Evolutionary conservation across 92 coral and sea anemone genomes (phyloP).

Genomic region (Paramuricea clavata): DNA sequence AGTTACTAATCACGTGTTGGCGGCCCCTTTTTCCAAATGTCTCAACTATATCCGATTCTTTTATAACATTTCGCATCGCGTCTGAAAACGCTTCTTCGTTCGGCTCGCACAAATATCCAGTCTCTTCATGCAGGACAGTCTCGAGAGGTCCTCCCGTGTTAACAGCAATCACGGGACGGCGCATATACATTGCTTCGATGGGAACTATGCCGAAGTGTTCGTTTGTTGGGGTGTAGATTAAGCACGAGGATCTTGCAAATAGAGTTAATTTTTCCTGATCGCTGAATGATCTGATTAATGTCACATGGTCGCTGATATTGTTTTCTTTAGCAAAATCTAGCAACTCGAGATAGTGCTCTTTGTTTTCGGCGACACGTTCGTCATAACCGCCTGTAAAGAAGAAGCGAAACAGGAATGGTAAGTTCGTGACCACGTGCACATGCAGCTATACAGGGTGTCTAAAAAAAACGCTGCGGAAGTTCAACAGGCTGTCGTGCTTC

Average conservation of each 20-base stretch:
- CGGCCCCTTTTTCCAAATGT: slow-evolving; percentile 86
- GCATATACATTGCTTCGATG: slow-evolving; percentile 96
- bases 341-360: slow-evolving; percentile 89
- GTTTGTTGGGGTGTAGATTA: slow-evolving; percentile 93
- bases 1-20: slow-evolving; percentile 84
- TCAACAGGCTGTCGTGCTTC: too few relatives aligned
- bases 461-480: too few relatives aligned
- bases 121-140: slow-evolving; percentile 81
- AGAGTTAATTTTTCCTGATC: slow-evolving; percentile 85
- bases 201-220: slow-evolving; percentile 99
- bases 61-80: slow-evolving; percentile 89
- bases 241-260: slow-evolving; percentile 77
- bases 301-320: slow-evolving; percentile 82
- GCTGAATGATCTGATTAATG: slow-evolving; percentile 90
- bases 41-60: slow-evolving; percentile 66
- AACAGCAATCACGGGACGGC: slow-evolving; percentile 93
- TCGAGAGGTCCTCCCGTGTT: slow-evolving; percentile 97
- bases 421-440: background rate
- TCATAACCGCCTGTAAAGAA: slow-evolving; percentile 89
- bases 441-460: too few relatives aligned
- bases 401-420: background rate
- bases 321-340: slow-evolving; percentile 78
- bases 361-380: slow-evolving; percentile 91
- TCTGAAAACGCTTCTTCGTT: slow-evolving; percentile 91
- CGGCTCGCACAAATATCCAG: slow-evolving; percentile 94